These are phyloP conservation scores for Bubo blakistoni DNA, from an alignment of 2,113 vertebrate species.

Conservation along the genomic window DNA sequence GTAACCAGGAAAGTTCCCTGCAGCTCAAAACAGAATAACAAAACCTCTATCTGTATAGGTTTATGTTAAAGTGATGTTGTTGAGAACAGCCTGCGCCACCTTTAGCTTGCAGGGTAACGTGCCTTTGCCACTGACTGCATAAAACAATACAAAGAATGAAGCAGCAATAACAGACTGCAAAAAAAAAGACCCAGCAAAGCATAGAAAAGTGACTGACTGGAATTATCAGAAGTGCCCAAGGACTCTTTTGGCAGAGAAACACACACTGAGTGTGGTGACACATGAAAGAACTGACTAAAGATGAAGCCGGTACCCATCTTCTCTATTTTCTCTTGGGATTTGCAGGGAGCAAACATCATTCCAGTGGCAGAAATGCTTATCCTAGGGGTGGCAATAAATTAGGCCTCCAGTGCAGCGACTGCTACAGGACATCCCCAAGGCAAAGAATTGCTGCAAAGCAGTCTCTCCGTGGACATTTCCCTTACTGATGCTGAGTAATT, in stretches of 20 bases:
- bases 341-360: neutral
- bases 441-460: neutral
- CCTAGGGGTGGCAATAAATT: neutral
- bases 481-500: neutral
- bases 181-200: neutral
- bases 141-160: slow-evolving; percentile 31
- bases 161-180: slow-evolving; percentile 2
- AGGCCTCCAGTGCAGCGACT: neutral
- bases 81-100: neutral
- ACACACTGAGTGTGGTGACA: neutral
- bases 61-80: neutral
- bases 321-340: neutral
- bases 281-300: neutral
- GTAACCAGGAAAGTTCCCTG: neutral
- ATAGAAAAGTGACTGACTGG: neutral
- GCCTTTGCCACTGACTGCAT: slow-evolving; percentile 18
- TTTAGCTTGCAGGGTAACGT: neutral
- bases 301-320: neutral
- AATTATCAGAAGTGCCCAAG: neutral
- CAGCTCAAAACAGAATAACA: neutral
- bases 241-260: neutral
- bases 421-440: neutral
- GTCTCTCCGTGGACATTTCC: neutral
- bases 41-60: neutral
- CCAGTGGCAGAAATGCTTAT: neutral